A percentile compares a stretch with the other conserved stretches of the same genome.
These are phyloP conservation scores for Natator depressus DNA, from an alignment of 2,113 vertebrate species.

Conservation along the genomic window DNA sequence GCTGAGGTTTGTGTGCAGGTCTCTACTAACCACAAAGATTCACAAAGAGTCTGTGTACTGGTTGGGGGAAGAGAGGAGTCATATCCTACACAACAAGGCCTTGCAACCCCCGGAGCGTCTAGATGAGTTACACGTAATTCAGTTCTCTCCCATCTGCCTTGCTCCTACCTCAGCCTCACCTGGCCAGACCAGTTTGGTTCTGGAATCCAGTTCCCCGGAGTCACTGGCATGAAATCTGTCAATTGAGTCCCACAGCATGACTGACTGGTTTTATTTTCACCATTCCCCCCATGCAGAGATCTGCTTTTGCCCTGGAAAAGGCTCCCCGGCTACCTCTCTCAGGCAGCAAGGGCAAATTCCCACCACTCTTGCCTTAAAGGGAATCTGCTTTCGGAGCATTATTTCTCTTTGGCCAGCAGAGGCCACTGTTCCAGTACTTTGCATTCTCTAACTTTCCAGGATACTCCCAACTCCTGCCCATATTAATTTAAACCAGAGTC, in stretches of 20 bases:
- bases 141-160: neutral
- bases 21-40: neutral
- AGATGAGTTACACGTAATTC: neutral
- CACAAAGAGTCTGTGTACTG: neutral
- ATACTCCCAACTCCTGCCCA: neutral
- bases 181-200: neutral
- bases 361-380: fast-evolving
- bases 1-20: neutral
- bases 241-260: neutral
- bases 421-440: conserved; percentile 49
- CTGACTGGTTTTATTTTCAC: neutral
- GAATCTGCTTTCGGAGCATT: neutral
- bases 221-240: neutral
- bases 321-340: neutral
- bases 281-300: neutral
- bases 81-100: no score
- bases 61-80: neutral
- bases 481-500: neutral
- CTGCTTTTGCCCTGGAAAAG: neutral
- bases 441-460: neutral
- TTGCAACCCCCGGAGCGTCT: no score
- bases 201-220: neutral
- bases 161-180: neutral
- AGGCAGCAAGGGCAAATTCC: fast-evolving
- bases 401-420: conserved; percentile 51